Evolutionary conservation across 2,888 invertebrate species (phyloP), one percentile per base, ranked within the genome.

Genomic region (Leucophora obtusa): DNA sequence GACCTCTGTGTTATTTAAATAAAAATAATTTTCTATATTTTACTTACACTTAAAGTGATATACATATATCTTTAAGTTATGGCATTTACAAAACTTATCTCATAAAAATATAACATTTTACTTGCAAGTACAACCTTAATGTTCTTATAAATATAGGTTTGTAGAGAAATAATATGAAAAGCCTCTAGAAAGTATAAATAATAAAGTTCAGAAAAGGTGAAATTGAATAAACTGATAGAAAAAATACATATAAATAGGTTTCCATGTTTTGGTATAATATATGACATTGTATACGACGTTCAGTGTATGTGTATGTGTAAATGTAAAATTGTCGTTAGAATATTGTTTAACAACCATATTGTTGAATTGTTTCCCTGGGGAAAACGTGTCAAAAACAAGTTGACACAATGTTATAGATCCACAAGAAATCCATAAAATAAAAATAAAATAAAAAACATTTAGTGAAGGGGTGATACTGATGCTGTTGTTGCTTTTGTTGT

Each of bases 321-420:
- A 14, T 58, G 43, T 21, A 10, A 17, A 14, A 11, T 11, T 59
- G 15, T 43, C n/a, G 1, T 47, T 47, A n/a, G 56, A 10, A 38
- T 43, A 70, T 75, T 62, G 50, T 35, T 50, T 65, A 72, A 68
- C 68, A 75, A 58, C 35, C 50, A 72, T 80, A 65, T 80, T 72
- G 80, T 80, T 81, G 76, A 71, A 66, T 60, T 59, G 76, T 76
- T 76, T 81, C 80, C 80, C 80, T 60, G 38, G 80, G 50, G 76
- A 68, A 24, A 54, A 81, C 63, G 76, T 77, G 76, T 81, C 72
- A 73, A 56, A 80, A 81, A 80, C 72, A 76, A 81, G 65, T 81
- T 77, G 80, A 77, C 80, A 81, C 73, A 70, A 68, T 81, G 69
- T 81, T 73, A 73, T 69, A 65, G 54, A 81, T 69, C 73, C 65